Percentiles rank a stretch among this genome's conserved stretches.
Evolutionary conservation across 1,140 invertebrate species (phyloP).

Genomic region (Apis laboriosa): DNA sequence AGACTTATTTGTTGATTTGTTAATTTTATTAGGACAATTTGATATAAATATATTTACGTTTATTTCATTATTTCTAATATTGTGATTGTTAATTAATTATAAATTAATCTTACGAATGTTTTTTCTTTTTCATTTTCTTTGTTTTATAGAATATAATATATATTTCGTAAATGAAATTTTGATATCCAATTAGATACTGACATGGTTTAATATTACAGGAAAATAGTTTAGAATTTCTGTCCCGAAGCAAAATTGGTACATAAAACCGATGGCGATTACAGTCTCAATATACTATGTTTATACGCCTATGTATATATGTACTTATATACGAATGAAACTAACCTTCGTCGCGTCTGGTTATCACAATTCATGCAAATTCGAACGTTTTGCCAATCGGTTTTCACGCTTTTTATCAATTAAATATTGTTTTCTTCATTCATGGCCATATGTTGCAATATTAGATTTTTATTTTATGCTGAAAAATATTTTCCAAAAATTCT

Average conservation of each 20-base stretch:
- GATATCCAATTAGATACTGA: slow-evolving; percentile 28
- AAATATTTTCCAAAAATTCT: not conserved
- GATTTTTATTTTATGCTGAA: not conserved
- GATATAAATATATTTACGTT: no score
- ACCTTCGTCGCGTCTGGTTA: slow-evolving; percentile 45
- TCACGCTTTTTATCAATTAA: not conserved
- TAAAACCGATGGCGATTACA: slow-evolving; percentile 18
- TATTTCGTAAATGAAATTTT: not conserved
- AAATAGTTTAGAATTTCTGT: slow-evolving; percentile 25
- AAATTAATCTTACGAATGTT: no score
- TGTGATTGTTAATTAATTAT: no score
- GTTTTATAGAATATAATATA: not conserved
- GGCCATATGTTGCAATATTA: not conserved
- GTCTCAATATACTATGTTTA: not conserved
- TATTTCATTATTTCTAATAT: no score
- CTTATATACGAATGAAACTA: slow-evolving; percentile 11
- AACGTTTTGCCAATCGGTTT: slow-evolving; percentile 22
- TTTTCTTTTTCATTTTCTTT: no score
- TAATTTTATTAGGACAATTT: no score
- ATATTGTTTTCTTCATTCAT: not conserved
- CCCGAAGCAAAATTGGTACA: not conserved
- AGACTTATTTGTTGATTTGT: no score
- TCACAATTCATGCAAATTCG: slow-evolving; percentile 59
- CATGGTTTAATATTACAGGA: not conserved
- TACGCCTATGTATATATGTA: not conserved